phyloP scores from a whole-genome alignment of 2,113 vertebrate genomes.

The Dipodomys stephensi region DNA sequence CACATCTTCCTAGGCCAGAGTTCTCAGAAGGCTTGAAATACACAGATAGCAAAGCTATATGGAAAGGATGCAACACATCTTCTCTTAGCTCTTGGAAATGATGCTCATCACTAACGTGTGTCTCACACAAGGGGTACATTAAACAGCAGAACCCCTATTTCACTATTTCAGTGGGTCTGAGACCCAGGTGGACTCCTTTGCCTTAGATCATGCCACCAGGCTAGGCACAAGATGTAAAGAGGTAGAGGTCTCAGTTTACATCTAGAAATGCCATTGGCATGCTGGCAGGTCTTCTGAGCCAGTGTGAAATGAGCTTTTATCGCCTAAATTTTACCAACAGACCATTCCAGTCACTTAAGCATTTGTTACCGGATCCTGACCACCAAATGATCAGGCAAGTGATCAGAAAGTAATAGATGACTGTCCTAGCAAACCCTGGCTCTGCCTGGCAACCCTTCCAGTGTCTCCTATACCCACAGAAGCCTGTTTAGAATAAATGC shows the following conservation, averaged over 20 bases:
- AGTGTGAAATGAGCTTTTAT: background rate
- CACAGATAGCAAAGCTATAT: too few relatives aligned
- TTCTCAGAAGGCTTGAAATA: background rate
- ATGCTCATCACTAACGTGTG: too few relatives aligned
- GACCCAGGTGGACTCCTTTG: too few relatives aligned
- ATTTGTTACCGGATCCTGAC: background rate
- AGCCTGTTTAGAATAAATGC: rapidly evolving
- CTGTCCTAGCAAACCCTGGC: background rate
- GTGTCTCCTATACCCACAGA: background rate
- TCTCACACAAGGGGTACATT: too few relatives aligned
- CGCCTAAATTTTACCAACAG: background rate
- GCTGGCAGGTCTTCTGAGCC: background rate
- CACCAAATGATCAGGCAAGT: background rate
- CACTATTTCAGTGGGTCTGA: too few relatives aligned
- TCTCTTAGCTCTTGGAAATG: too few relatives aligned
- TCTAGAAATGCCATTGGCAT: background rate
- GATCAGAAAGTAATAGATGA: rapidly evolving
- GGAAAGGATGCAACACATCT: too few relatives aligned
- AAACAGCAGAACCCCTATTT: too few relatives aligned
- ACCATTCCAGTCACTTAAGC: too few relatives aligned
- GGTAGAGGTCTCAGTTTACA: background rate
- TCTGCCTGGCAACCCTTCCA: background rate
- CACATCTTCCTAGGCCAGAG: background rate
- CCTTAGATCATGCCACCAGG: background rate
- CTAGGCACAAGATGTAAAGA: too few relatives aligned